Conservation (phyloP, 2,888 invertebrate genomes). For the Ichneumon xanthorius region DNA sequence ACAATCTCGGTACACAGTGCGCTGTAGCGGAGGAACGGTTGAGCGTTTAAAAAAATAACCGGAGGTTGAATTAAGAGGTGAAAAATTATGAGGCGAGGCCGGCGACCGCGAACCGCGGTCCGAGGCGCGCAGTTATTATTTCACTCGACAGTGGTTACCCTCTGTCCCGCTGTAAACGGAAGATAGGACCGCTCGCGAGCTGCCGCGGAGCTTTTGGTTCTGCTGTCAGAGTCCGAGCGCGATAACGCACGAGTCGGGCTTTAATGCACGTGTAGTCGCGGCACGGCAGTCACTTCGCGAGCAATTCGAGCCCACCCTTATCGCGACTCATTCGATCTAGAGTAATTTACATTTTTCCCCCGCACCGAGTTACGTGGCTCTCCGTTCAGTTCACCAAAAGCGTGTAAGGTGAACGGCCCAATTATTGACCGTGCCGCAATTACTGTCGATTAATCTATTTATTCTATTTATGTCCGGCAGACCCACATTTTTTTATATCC, state of each 20-base stretch:
- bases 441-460: no score
- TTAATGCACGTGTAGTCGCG: slow-evolving; percentile 49
- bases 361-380: slow-evolving; percentile 1
- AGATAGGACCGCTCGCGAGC: slow-evolving; percentile 55
- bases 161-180: slow-evolving; percentile 60
- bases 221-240: slow-evolving; percentile 65
- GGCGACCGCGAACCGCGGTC: slow-evolving; percentile 6
- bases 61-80: slow-evolving; percentile 55
- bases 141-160: slow-evolving; percentile 55
- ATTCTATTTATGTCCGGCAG: no score
- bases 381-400: background rate
- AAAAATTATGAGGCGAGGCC: slow-evolving; percentile 57
- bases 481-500: no score
- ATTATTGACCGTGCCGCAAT: no score
- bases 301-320: slow-evolving; percentile 34
- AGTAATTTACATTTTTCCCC: slow-evolving; percentile 53
- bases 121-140: slow-evolving; percentile 64
- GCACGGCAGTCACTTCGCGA: slow-evolving; percentile 43
- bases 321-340: slow-evolving; percentile 50
- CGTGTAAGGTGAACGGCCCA: slow-evolving; percentile 2
- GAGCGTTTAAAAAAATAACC: slow-evolving; percentile 48
- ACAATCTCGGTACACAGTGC: background rate
- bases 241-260: slow-evolving; percentile 68
- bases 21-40: slow-evolving; percentile 3
- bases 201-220: slow-evolving; percentile 52